Evolutionary conservation across 2,888 invertebrate genomes (phyloP), one percentile per base, ranked within the genome.

Genomic region (Tolmerus cingulatus): DNA sequence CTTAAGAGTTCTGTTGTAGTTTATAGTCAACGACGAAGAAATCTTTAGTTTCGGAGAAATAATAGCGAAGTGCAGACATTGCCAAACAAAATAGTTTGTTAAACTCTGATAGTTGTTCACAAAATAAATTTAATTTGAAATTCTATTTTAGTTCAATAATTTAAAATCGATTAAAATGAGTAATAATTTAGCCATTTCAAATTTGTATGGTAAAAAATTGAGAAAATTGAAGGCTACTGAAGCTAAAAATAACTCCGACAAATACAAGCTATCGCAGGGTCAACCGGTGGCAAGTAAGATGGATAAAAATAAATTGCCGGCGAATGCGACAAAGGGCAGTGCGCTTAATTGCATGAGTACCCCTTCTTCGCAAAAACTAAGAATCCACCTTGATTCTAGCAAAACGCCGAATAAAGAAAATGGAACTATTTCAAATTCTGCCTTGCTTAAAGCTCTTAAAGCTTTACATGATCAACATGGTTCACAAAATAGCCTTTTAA

Each of bases 31-130:
- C 34, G 19, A 66, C 66, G 66, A 66, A 37, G 0, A 82, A 82
- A 51, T 66, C 82, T 82, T 57, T 82, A 82, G 82, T 82, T 57
- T 66, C 82, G 0, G 19, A 19, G 19, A 16, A 82, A 82, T 66
- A 82, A 82, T 57, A 66, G 37, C 9, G 12, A 14, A n/a, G 82
- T 82, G 82, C 0, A 82, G 57, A 51, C 30, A 30, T 30, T 37
- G 5, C 7, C 1, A 46, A 46, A 57, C 16, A 27, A 30, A 19
- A 34, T 5, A 14, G 12, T n/a, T 34, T 23, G 5, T 27, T 27
- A 19, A 43, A 34, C 55, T 19, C 12, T 40, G 82, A 30, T 37
- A 34, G 5, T n/a, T 16, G 30, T 30, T 30, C 30, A 30, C 30
- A n/a, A 14, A 12, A 37, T 23, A 46, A 23, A 30, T 23, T 46